Evolutionary conservation across 2,113 vertebrate species (phyloP).

Genomic region (Dicerorhinus sumatrensis): DNA sequence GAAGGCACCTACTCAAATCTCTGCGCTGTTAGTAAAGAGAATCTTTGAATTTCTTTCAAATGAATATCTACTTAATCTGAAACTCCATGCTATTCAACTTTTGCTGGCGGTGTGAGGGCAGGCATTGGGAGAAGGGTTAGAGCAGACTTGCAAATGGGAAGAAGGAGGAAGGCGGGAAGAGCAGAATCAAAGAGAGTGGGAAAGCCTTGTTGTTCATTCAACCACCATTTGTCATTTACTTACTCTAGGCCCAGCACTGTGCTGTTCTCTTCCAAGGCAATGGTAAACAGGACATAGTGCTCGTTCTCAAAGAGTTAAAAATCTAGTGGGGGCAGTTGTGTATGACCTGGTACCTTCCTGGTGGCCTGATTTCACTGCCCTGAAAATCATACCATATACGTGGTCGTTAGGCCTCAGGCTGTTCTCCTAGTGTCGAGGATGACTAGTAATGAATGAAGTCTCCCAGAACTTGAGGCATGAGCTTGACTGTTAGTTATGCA

Average conservation of each 20-base stretch:
- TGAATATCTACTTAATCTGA: neutral
- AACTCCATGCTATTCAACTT: neutral
- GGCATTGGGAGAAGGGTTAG: neutral
- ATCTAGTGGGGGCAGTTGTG: neutral
- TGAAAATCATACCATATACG: constrained; percentile 10
- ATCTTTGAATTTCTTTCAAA: neutral
- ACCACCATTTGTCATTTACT: neutral
- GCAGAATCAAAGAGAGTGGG: neutral
- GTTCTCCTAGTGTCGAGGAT: neutral
- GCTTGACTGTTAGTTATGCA: constrained; percentile 41
- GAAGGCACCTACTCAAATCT: neutral
- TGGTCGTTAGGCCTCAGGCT: neutral
- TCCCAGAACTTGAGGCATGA: neutral
- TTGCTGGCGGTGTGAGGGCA: neutral
- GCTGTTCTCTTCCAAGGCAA: neutral
- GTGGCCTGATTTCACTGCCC: neutral
- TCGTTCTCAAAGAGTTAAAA: neutral
- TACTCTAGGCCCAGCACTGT: neutral
- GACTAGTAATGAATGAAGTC: constrained; percentile 24
- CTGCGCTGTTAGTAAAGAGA: neutral
- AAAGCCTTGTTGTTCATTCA: neutral
- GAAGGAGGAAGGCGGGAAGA: neutral
- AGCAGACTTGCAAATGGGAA: neutral
- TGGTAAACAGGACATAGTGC: neutral
- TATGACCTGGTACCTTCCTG: neutral